These are phyloP conservation scores for Drosophila imparisetae DNA, from an alignment of 2,888 invertebrate genomes.

Conservation along the genomic window DNA sequence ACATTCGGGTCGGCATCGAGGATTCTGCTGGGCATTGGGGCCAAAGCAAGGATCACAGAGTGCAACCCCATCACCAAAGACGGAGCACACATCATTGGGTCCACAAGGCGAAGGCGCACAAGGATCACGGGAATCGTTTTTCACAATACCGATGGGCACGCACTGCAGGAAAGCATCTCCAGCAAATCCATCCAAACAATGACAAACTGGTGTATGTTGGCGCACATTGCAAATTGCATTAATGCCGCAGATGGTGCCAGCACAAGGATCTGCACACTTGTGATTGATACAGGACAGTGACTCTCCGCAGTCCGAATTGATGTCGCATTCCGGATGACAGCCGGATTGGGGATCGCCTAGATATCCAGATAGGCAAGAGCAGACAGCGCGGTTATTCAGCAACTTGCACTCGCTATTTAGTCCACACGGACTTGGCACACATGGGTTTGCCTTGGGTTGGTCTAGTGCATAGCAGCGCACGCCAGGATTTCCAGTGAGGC, in stretches of 20 bases:
- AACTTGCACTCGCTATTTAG: conserved; percentile 91
- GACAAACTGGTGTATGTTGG: conserved; percentile 93
- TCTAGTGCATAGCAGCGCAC: conserved; percentile 88
- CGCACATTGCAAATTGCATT: conserved; percentile 92
- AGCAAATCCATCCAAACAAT: conserved; percentile 90
- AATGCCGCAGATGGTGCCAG: conserved; percentile 90
- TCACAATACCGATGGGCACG: conserved; percentile 86
- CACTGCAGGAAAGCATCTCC: conserved; percentile 93
- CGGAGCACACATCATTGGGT: conserved; percentile 88
- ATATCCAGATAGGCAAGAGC: conserved; percentile 91
- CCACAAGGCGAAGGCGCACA: conserved; percentile 93
- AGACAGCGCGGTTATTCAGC: conserved; percentile 89
- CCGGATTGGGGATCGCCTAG: conserved; percentile 91
- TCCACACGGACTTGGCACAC: conserved; percentile 91
- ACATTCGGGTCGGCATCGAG: conserved; percentile 93
- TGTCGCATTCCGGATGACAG: conserved; percentile 92
- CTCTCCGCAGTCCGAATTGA: conserved; percentile 92
- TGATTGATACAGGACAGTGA: conserved; percentile 91
- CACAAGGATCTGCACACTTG: conserved; percentile 91
- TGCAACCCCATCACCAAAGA: conserved; percentile 90
- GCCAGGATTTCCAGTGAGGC: conserved; percentile 91
- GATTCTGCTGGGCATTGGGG: conserved; percentile 88
- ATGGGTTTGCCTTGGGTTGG: conserved; percentile 87
- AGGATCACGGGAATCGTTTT: conserved; percentile 88
- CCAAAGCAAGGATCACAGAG: conserved; percentile 92